A percentile compares a stretch with the other conserved stretches of the same genome.
phyloP scores from a whole-genome alignment of 2,888 invertebrate species.

The Spodoptera exigua region DNA sequence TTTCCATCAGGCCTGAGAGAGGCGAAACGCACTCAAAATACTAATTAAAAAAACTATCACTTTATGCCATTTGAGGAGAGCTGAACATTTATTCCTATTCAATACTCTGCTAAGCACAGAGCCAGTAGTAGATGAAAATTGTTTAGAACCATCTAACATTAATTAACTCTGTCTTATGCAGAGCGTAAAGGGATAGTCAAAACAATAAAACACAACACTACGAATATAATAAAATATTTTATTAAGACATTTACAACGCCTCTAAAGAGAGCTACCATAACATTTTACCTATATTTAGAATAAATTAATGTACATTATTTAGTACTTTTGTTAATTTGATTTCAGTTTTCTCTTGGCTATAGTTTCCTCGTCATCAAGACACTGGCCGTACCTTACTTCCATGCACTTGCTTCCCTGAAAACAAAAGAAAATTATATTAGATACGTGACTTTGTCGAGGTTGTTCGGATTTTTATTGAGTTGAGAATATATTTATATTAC shows the following conservation, averaged over 20 bases:
- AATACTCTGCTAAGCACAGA: too few species aligned
- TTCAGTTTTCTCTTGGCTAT: slow-evolving; percentile 79
- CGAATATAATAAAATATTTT: slow-evolving; percentile 40
- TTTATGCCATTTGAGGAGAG: too few species aligned
- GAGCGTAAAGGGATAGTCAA: too few species aligned
- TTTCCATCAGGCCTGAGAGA: too few species aligned
- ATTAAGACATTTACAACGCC: slow-evolving; percentile 59
- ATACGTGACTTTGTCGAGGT: background rate
- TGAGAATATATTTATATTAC: too few species aligned
- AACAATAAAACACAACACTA: slow-evolving; percentile 13
- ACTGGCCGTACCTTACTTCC: slow-evolving; percentile 90
- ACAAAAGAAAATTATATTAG: slow-evolving; percentile 44
- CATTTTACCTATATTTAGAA: slow-evolving; percentile 42
- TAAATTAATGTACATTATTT: slow-evolving; percentile 52
- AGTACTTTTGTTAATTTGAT: slow-evolving; percentile 35
- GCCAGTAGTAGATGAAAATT: too few species aligned
- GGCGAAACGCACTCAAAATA: too few species aligned
- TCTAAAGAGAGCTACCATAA: slow-evolving; percentile 32
- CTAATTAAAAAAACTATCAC: too few species aligned
- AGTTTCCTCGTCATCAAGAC: slow-evolving; percentile 85
- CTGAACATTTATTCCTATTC: too few species aligned
- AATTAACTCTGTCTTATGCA: too few species aligned
- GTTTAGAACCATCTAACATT: too few species aligned
- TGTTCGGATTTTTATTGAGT: too few species aligned
- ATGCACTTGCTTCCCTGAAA: slow-evolving; percentile 90